phyloP scores from a whole-genome alignment of 2,797 vertebrate species.

The Sebastes taczanowskii region DNA sequence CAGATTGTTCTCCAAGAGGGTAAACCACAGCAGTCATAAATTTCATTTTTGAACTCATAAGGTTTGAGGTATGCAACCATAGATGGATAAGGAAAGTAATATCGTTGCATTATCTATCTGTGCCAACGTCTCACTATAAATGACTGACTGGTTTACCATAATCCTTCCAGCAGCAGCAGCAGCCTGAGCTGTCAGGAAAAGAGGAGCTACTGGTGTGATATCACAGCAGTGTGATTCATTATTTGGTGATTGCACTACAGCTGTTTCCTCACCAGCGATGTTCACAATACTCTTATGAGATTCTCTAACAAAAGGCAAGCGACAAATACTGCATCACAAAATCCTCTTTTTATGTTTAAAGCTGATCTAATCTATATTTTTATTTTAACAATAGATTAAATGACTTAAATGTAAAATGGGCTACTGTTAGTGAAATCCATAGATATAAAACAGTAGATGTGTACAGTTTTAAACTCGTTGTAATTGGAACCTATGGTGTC shows the following conservation, averaged over 20 bases:
- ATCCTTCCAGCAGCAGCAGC: conserved; percentile 1
- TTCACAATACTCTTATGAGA: not conserved
- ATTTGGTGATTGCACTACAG: not conserved
- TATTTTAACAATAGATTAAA: not conserved
- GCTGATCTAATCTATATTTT: not conserved
- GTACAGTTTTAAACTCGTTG: too few relatives aligned
- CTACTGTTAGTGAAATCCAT: not conserved
- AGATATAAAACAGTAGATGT: too few relatives aligned
- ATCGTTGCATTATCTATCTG: not conserved
- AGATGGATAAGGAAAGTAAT: not conserved
- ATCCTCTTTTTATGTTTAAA: not conserved
- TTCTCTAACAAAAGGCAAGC: not conserved
- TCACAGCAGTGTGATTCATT: not conserved
- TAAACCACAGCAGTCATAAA: not conserved
- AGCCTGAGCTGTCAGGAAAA: not conserved
- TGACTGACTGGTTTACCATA: conserved; percentile 12
- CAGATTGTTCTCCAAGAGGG: not conserved
- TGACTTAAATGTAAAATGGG: not conserved
- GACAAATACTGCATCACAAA: too few relatives aligned
- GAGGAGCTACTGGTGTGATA: not conserved
- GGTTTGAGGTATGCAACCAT: not conserved
- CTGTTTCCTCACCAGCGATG: not conserved
- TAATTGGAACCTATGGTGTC: too few relatives aligned
- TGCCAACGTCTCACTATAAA: not conserved
- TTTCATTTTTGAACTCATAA: not conserved